Conservation (phyloP, 1,140 invertebrate genomes). For the Trichomalopsis sarcophagae region DNA sequence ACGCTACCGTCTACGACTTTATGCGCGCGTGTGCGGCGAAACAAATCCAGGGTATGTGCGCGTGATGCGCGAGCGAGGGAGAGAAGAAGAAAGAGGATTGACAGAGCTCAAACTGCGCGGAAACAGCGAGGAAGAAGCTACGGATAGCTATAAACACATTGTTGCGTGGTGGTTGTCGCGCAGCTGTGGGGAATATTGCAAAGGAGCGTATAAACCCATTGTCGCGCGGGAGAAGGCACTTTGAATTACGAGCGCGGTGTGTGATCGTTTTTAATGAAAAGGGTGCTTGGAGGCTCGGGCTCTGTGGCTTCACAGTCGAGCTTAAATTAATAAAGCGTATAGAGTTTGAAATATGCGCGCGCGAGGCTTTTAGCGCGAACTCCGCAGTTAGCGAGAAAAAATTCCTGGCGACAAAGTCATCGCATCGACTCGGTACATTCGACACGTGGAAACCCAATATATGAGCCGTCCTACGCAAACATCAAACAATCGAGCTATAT, state of each 20-base stretch:
- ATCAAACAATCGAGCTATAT: conserved; percentile 35
- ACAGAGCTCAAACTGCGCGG: conserved; percentile 22
- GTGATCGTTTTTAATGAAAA: conserved; percentile 1
- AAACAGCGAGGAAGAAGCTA: not conserved
- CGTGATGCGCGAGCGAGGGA: not conserved
- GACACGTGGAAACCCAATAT: conserved; percentile 12
- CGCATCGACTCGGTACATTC: not conserved
- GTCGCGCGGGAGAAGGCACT: not conserved
- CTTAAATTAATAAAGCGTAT: not conserved
- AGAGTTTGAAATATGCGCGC: not conserved
- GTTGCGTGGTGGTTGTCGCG: not conserved
- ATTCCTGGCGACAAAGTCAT: conserved; percentile 50
- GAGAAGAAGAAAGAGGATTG: not conserved
- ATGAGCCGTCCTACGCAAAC: conserved; percentile 25
- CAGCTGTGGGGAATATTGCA: not conserved
- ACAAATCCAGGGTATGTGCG: not conserved
- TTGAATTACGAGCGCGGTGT: conserved; percentile 10
- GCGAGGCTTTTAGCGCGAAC: not conserved
- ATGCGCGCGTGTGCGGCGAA: not conserved
- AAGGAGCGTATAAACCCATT: not conserved
- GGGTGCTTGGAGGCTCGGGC: no score
- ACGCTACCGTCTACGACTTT: not conserved
- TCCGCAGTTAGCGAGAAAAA: not conserved
- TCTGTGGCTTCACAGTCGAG: not conserved
- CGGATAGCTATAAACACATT: not conserved